Percentiles rank a stretch among this genome's conserved stretches.
Evolutionary conservation across 2,888 invertebrate species (phyloP).

Genomic region (Philaethria dido): DNA sequence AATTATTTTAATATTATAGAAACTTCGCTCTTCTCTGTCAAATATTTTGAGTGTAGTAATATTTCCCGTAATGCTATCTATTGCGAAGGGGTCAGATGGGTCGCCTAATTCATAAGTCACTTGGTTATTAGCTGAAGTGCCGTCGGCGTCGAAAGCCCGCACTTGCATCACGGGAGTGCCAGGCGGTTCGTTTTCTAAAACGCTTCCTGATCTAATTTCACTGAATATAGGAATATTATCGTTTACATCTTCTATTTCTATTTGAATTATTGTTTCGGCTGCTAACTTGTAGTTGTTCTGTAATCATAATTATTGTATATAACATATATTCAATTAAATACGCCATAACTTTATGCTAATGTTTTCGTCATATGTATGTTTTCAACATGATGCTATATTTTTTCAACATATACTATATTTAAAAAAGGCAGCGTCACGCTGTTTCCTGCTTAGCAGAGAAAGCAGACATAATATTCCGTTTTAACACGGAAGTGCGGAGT

Average conservation of each 20-base stretch:
- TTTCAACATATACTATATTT: too few relatives aligned
- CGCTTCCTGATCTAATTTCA: slow-evolving; percentile 91
- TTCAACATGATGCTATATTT: too few relatives aligned
- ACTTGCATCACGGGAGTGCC: slow-evolving; percentile 95
- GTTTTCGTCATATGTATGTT: too few relatives aligned
- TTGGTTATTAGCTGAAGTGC: slow-evolving; percentile 92
- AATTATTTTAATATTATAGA: slow-evolving; percentile 94
- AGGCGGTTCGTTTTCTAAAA: slow-evolving; percentile 92
- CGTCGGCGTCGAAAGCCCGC: slow-evolving; percentile 93
- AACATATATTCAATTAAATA: too few relatives aligned
- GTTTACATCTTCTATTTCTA: slow-evolving; percentile 93
- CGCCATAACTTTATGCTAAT: neutral
- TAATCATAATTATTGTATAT: too few relatives aligned
- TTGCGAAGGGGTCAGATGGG: slow-evolving; percentile 89
- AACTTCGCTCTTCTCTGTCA: slow-evolving; percentile 93
- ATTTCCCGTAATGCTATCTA: slow-evolving; percentile 93
- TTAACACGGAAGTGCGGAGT: too few relatives aligned
- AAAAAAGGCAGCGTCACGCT: too few relatives aligned
- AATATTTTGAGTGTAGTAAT: slow-evolving; percentile 92
- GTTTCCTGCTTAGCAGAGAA: too few relatives aligned
- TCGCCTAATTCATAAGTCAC: slow-evolving; percentile 90
- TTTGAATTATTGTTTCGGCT: slow-evolving; percentile 90
- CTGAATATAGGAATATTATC: slow-evolving; percentile 95
- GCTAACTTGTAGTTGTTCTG: slow-evolving; percentile 92
- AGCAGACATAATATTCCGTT: too few relatives aligned